Conservation (phyloP, 2,113 vertebrate genomes). For the Rhinoderma darwinii region DNA sequence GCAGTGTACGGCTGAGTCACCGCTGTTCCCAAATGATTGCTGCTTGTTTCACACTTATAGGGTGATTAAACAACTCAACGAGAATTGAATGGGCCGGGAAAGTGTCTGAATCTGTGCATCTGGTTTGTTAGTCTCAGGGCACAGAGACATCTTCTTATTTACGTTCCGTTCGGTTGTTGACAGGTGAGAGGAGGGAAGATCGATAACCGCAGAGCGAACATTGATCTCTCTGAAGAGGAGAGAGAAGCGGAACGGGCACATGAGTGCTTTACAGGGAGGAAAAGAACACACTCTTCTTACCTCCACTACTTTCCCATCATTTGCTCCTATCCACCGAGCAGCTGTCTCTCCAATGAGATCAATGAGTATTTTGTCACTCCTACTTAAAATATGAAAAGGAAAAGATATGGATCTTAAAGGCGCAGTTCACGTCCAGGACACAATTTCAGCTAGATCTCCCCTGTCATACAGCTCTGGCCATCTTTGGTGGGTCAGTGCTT, state of each 20-base stretch:
- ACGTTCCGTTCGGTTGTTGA: background rate
- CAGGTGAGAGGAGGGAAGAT: conserved; percentile 12
- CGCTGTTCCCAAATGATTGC: background rate
- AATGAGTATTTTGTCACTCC: background rate
- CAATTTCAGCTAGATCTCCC: background rate
- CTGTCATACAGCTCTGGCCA: no score
- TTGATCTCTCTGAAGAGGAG: background rate
- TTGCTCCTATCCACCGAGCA: background rate
- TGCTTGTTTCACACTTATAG: background rate
- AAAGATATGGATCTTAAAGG: background rate
- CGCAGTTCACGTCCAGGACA: background rate
- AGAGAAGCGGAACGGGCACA: background rate
- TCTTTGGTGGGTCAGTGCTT: background rate
- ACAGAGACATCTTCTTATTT: background rate
- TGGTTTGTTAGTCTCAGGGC: background rate
- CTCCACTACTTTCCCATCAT: background rate
- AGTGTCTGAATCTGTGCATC: background rate
- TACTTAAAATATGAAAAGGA: background rate
- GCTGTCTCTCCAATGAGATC: background rate
- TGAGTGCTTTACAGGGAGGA: background rate
- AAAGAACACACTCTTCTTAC: background rate
- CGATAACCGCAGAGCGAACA: background rate
- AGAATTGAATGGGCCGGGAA: background rate
- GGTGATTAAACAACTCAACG: background rate
- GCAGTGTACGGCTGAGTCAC: background rate